phyloP scores from a whole-genome alignment of 2,888 invertebrate species.

The Anaspis maculata region DNA sequence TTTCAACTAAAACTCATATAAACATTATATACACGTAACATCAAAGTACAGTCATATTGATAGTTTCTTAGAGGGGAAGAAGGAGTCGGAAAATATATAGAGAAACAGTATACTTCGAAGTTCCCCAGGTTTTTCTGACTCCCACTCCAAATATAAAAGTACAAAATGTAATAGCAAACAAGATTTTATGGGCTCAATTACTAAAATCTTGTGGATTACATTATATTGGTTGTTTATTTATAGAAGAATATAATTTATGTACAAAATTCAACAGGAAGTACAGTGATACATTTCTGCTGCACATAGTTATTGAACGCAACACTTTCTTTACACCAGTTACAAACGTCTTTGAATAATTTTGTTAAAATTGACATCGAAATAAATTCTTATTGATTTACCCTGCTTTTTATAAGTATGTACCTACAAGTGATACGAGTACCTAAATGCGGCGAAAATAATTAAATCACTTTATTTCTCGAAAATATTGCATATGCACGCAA shows the following conservation, averaged over 20 bases:
- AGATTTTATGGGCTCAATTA: slow-evolving; percentile 35
- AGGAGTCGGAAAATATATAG: neutral
- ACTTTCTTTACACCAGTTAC: too few species aligned
- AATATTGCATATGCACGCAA: too few species aligned
- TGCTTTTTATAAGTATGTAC: slow-evolving; percentile 2
- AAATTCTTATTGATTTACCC: slow-evolving; percentile 1
- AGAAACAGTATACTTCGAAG: slow-evolving; percentile 2
- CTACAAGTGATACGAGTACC: too few species aligned
- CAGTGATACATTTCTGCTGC: too few species aligned
- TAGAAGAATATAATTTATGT: slow-evolving; percentile 13
- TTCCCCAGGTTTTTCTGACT: slow-evolving; percentile 7
- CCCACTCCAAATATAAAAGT: slow-evolving; percentile 10
- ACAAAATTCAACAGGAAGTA: slow-evolving; percentile 10
- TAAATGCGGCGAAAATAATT: too few species aligned
- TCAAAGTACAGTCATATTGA: slow-evolving; percentile 12
- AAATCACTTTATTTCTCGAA: too few species aligned
- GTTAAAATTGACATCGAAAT: slow-evolving; percentile 2
- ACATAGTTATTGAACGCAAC: too few species aligned
- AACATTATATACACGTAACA: slow-evolving; percentile 16
- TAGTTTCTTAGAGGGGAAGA: slow-evolving; percentile 4
- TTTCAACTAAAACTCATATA: slow-evolving; percentile 21
- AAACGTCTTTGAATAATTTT: neutral
- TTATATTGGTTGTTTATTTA: slow-evolving; percentile 6
- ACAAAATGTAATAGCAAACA: slow-evolving; percentile 17
- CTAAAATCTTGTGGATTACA: slow-evolving; percentile 26